Conservation (phyloP, 1,140 invertebrate genomes). For the Pogonus chalceus region DNA sequence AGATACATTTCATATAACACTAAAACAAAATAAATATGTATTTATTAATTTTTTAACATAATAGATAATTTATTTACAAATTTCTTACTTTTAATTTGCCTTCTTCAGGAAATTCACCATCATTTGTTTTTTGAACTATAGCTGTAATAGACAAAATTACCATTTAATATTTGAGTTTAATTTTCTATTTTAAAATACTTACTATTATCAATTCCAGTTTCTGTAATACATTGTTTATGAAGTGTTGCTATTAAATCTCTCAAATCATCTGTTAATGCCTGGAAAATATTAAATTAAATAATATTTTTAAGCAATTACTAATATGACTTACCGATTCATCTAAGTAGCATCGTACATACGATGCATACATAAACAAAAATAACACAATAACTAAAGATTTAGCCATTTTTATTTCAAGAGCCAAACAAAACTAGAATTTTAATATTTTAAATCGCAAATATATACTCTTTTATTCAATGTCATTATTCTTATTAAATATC, state of each 20-base stretch:
- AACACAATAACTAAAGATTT: background rate
- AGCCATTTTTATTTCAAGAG: background rate
- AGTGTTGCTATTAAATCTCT: conserved; percentile 15
- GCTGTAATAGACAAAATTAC: conserved; percentile 10
- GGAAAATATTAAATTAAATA: conserved; percentile 3
- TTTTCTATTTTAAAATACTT: conserved; percentile 1
- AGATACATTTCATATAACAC: conserved; percentile 15
- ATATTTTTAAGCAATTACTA: background rate
- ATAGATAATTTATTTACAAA: conserved; percentile 7
- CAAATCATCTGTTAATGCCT: conserved; percentile 15
- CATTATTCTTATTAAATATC: background rate
- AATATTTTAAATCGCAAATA: background rate
- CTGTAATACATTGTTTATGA: conserved; percentile 15
- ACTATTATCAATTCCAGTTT: conserved; percentile 18
- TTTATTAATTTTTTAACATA: background rate
- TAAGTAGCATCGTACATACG: background rate
- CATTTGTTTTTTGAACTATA: conserved; percentile 3
- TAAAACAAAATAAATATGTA: conserved; percentile 11
- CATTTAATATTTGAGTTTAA: background rate
- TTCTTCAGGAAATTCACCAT: conserved; percentile 14
- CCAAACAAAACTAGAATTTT: background rate
- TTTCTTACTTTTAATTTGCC: conserved; percentile 14
- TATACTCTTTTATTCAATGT: background rate
- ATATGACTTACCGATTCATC: conserved; percentile 13
- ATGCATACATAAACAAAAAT: background rate